These are phyloP conservation scores for Podilymbus podiceps DNA, from an alignment of 2,113 vertebrate genomes.

Conservation along the genomic window DNA sequence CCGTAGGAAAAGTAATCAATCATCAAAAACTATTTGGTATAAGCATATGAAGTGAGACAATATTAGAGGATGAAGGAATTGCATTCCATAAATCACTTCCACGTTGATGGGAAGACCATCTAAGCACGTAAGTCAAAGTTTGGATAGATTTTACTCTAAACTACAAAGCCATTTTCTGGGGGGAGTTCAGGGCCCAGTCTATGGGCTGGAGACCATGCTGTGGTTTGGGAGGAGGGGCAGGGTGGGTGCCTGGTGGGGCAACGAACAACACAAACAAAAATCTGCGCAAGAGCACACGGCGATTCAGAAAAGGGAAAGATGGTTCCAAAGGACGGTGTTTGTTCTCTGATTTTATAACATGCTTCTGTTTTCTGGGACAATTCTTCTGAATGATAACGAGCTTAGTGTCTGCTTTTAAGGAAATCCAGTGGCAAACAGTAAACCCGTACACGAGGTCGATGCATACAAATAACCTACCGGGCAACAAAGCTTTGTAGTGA, in stretches of 20 bases:
- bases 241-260: background rate
- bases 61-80: background rate
- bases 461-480: background rate
- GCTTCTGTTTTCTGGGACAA: background rate
- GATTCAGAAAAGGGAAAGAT: background rate
- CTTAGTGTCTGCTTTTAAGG: background rate
- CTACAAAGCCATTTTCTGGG: background rate
- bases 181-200: background rate
- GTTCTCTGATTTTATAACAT: background rate
- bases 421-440: background rate
- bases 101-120: background rate
- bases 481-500: background rate
- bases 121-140: background rate
- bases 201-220: background rate
- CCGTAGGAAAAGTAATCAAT: background rate
- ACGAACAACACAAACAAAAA: background rate
- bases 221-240: background rate
- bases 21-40: background rate
- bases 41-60: slow-evolving; percentile 2
- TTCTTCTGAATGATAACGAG: background rate
- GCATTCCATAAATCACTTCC: background rate
- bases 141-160: background rate
- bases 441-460: accelerated
- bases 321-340: background rate
- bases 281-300: background rate